A percentile compares a stretch with the other conserved stretches of the same genome.
phyloP scores from a whole-genome alignment of 2,797 vertebrate genomes.

The Melanotaenia boesemani region DNA sequence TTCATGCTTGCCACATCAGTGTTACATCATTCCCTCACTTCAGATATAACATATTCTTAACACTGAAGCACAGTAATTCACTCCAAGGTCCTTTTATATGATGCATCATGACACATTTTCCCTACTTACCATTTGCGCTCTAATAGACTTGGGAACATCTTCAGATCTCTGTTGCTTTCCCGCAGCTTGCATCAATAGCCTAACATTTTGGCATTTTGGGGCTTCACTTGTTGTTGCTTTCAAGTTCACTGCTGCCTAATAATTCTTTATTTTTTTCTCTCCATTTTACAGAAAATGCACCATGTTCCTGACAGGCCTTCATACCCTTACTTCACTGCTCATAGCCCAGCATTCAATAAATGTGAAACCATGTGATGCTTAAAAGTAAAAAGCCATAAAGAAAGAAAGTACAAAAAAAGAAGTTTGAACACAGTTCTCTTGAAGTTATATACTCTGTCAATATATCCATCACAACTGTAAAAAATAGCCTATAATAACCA shows the following conservation, averaged over 20 bases:
- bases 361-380: neutral
- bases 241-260: conserved; percentile 5
- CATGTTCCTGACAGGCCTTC: neutral
- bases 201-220: conserved; percentile 7
- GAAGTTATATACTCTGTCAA: neutral
- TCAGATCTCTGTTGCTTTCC: conserved; percentile 15
- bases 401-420: too few species aligned
- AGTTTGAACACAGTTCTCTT: neutral
- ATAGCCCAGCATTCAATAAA: too few species aligned
- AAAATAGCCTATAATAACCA: too few species aligned
- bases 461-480: neutral
- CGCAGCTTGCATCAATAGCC: neutral
- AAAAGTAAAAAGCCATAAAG: neutral
- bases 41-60: neutral
- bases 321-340: neutral
- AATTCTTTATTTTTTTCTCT: conserved; percentile 1
- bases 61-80: conserved; percentile 1
- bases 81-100: neutral
- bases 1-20: neutral
- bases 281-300: conserved; percentile 1
- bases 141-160: conserved; percentile 5
- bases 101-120: conserved; percentile 2
- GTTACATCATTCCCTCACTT: neutral
- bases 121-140: conserved; percentile 3
- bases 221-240: conserved; percentile 9